Percentiles rank a stretch among this genome's conserved stretches.
Evolutionary conservation across 2,113 vertebrate genomes (phyloP).

Genomic region (Sylvilagus bachmani): DNA sequence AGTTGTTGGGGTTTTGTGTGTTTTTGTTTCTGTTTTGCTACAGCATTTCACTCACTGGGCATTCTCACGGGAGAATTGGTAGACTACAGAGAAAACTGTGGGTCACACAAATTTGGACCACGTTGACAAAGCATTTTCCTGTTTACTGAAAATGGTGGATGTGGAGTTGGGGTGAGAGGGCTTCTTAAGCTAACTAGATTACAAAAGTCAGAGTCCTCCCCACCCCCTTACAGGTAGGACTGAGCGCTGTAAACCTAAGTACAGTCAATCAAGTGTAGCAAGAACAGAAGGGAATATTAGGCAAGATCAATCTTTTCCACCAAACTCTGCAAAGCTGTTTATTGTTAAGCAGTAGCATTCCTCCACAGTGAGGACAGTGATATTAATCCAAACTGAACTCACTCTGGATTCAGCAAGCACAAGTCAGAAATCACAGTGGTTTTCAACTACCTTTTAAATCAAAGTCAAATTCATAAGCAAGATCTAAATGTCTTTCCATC

Average conservation of each 20-base stretch:
- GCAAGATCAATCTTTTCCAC: constrained; percentile 43
- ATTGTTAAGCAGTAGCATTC: constrained; percentile 66
- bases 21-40: background rate
- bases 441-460: constrained; percentile 76
- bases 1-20: background rate
- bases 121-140: background rate
- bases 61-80: constrained; percentile 26
- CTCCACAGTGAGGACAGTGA: background rate
- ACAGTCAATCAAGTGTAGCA: constrained; percentile 36
- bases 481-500: constrained; percentile 69
- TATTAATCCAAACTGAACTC: constrained; percentile 65
- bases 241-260: constrained; percentile 34
- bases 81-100: constrained; percentile 6
- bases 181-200: constrained; percentile 48
- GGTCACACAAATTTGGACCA: background rate
- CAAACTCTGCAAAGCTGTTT: constrained; percentile 56
- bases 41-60: constrained; percentile 12
- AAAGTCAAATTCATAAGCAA: constrained; percentile 78
- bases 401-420: constrained; percentile 70
- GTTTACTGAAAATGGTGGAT: background rate
- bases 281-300: constrained; percentile 54
- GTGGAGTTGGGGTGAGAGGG: background rate
- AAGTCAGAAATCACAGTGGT: constrained; percentile 66
- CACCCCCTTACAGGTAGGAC: background rate
- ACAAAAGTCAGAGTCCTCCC: constrained; percentile 40